These are phyloP conservation scores for Zootermopsis nevadensis DNA, from an alignment of 2,888 invertebrate genomes.

Conservation along the genomic window DNA sequence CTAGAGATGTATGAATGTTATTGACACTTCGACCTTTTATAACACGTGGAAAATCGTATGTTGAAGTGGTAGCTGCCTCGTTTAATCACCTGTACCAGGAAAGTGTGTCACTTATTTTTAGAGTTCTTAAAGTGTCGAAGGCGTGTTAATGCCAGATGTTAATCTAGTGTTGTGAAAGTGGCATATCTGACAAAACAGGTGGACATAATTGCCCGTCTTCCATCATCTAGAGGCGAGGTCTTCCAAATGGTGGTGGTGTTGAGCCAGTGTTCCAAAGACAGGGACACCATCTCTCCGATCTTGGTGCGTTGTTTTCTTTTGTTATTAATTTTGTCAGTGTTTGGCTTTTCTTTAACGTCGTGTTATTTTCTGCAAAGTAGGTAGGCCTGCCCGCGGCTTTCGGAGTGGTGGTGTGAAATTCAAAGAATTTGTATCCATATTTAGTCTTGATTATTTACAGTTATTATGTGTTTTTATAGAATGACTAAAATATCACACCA, in stretches of 20 bases:
- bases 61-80: not conserved
- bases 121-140: not conserved
- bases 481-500: no score
- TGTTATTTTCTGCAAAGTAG: not conserved
- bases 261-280: conserved; percentile 1
- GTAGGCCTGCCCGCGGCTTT: no score
- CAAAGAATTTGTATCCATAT: no score
- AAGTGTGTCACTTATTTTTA: not conserved
- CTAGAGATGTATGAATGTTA: not conserved
- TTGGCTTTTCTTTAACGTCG: not conserved
- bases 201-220: not conserved
- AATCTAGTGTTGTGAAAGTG: not conserved
- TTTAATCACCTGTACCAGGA: not conserved
- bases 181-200: not conserved
- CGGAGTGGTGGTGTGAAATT: no score
- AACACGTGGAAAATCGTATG: not conserved
- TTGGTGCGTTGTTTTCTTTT: not conserved
- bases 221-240: not conserved
- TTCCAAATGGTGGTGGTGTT: conserved; percentile 27
- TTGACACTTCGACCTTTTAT: not conserved
- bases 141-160: not conserved
- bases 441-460: no score
- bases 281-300: conserved; percentile 8
- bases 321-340: not conserved
- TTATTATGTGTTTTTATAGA: no score